Evolutionary conservation across 2,797 vertebrate species (phyloP).

Genomic region (Paratrypauchen microcephalus): DNA sequence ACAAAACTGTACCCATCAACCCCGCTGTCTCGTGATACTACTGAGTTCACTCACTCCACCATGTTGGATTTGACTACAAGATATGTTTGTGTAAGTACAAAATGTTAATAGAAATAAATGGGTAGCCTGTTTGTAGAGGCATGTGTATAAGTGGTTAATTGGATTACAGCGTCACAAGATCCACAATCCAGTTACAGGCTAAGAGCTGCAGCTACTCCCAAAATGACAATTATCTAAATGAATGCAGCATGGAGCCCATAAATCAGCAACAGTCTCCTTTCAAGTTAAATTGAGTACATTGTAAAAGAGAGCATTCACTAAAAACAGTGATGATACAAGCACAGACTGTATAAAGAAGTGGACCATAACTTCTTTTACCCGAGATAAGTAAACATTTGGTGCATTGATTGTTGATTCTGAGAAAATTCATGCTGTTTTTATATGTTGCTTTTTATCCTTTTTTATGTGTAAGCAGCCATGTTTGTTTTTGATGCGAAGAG

Average conservation of each 20-base stretch:
- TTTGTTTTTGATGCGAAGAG: too few species aligned
- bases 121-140: slow-evolving; percentile 40
- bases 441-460: too few species aligned
- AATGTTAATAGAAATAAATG: slow-evolving; percentile 32
- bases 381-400: too few species aligned
- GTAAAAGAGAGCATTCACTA: neutral
- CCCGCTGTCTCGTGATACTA: slow-evolving; percentile 23
- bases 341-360: too few species aligned
- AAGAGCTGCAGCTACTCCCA: slow-evolving; percentile 31
- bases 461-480: too few species aligned
- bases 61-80: neutral
- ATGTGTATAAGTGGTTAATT: slow-evolving; percentile 69
- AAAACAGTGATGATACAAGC: neutral
- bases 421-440: too few species aligned
- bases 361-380: too few species aligned
- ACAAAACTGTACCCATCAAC: slow-evolving; percentile 42
- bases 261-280: neutral
- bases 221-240: slow-evolving; percentile 39
- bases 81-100: slow-evolving; percentile 5
- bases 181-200: slow-evolving; percentile 24
- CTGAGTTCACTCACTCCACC: neutral
- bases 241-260: slow-evolving; percentile 16
- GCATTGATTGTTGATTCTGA: too few species aligned
- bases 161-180: slow-evolving; percentile 75
- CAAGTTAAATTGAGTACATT: neutral